Percentiles rank a stretch among this genome's conserved stretches.
phyloP scores from a whole-genome alignment of 2,888 invertebrate genomes.

The Bursaphelenchus okinawaensis region DNA sequence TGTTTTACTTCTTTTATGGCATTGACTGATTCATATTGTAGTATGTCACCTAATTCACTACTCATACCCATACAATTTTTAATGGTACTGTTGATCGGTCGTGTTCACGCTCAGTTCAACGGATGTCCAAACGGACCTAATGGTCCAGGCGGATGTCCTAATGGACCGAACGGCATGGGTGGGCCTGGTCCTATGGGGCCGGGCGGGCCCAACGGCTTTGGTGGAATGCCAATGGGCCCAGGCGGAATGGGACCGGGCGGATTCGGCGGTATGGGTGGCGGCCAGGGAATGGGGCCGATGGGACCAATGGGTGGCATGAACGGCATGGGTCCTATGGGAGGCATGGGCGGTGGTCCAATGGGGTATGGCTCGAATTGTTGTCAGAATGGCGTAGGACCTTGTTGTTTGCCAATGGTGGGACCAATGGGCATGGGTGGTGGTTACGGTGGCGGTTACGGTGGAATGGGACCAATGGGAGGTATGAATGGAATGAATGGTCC shows the following conservation, averaged over 20 bases:
- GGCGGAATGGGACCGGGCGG: neutral
- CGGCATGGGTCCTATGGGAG: constrained; percentile 1
- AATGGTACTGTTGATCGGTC: neutral
- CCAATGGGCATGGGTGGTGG: neutral
- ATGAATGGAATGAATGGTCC: neutral
- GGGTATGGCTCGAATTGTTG: constrained; percentile 13
- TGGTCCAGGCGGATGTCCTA: neutral
- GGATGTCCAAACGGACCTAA: neutral
- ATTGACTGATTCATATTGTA: neutral
- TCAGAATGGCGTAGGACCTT: constrained; percentile 7
- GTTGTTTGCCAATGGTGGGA: neutral
- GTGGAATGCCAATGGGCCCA: neutral
- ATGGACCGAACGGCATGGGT: neutral
- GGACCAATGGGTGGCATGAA: constrained; percentile 8
- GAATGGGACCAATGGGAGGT: neutral
- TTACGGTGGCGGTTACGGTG: neutral
- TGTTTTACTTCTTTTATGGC: neutral
- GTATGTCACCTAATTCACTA: neutral
- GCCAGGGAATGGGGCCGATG: neutral
- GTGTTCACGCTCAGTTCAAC: neutral
- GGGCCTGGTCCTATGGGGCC: neutral
- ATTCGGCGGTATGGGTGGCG: neutral
- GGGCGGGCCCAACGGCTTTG: neutral
- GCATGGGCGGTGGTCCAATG: constrained; percentile 1
- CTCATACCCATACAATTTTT: neutral